Evolutionary conservation across 2,888 invertebrate species (phyloP).

Genomic region (Orchestes rusci): DNA sequence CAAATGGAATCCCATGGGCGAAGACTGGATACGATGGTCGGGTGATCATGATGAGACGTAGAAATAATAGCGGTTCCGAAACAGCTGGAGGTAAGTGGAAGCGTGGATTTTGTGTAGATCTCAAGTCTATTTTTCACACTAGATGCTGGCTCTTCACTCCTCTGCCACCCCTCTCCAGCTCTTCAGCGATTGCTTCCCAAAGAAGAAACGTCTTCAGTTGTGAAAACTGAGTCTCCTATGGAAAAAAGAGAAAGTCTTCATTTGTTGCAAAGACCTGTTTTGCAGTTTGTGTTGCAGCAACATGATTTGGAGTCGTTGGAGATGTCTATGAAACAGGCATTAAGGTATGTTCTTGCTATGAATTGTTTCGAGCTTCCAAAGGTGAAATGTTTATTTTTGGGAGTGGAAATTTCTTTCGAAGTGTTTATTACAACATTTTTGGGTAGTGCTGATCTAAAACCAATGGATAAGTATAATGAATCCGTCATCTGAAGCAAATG

Average conservation of each 20-base stretch:
- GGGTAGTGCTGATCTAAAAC: too few relatives aligned
- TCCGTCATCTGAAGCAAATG: too few relatives aligned
- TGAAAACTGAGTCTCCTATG: conserved; percentile 38
- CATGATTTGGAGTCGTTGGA: conserved; percentile 80
- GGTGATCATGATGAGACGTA: conserved; percentile 54
- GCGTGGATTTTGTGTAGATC: too few relatives aligned
- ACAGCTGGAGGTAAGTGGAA: conserved; percentile 46
- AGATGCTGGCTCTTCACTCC: conserved; percentile 72
- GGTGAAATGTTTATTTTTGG: too few relatives aligned
- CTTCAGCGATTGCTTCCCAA: conserved; percentile 71
- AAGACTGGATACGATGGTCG: conserved; percentile 53
- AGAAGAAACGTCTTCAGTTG: conserved; percentile 51
- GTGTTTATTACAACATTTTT: too few relatives aligned
- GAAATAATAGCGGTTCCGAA: conserved; percentile 67
- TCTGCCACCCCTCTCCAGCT: conserved; percentile 85
- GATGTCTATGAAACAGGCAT: conserved; percentile 80
- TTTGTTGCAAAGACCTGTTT: conserved; percentile 72
- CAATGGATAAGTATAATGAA: too few relatives aligned
- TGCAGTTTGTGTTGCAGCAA: conserved; percentile 78
- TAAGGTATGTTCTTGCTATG: conserved; percentile 50
- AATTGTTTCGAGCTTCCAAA: too few relatives aligned
- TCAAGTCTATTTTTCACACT: too few relatives aligned
- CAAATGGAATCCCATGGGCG: conserved; percentile 54
- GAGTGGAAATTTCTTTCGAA: too few relatives aligned
- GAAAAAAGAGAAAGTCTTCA: conserved; percentile 43